These are phyloP conservation scores for Ditula angustiorana DNA, from an alignment of 2,888 invertebrate species.

Conservation along the genomic window DNA sequence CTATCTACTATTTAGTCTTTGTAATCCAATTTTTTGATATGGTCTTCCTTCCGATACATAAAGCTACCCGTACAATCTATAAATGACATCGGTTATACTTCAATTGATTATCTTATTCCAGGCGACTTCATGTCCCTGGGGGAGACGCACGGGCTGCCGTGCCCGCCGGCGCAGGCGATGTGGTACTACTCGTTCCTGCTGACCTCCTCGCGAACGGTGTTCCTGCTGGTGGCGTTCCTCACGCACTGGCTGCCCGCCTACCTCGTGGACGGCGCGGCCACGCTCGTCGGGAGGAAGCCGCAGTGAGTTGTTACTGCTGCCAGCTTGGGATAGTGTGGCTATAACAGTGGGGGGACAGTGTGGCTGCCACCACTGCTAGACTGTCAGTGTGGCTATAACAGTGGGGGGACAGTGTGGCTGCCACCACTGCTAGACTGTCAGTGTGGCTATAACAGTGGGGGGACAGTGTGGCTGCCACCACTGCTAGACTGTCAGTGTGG, in stretches of 20 bases:
- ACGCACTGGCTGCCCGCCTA: constrained; percentile 87
- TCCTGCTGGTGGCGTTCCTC: constrained; percentile 84
- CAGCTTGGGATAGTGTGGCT: too few relatives aligned
- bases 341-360: neutral
- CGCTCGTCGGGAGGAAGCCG: constrained; percentile 87
- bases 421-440: neutral
- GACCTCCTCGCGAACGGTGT: constrained; percentile 84
- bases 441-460: neutral
- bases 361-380: neutral
- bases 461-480: too few relatives aligned
- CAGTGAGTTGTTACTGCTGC: constrained; percentile 77
- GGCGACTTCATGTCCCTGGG: constrained; percentile 83
- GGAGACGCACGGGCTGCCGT: constrained; percentile 80
- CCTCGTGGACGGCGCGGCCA: constrained; percentile 82
- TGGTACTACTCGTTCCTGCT: constrained; percentile 88
- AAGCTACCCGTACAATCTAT: too few relatives aligned
- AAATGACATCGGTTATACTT: too few relatives aligned
- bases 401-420: neutral
- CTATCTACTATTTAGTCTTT: too few relatives aligned
- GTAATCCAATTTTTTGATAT: too few relatives aligned
- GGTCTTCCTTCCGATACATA: too few relatives aligned
- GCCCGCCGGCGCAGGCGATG: constrained; percentile 85
- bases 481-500: neutral
- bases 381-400: neutral
- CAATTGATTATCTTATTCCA: constrained; percentile 50